Conservation (phyloP, 2,797 vertebrate genomes). For the Pristis pectinata region DNA sequence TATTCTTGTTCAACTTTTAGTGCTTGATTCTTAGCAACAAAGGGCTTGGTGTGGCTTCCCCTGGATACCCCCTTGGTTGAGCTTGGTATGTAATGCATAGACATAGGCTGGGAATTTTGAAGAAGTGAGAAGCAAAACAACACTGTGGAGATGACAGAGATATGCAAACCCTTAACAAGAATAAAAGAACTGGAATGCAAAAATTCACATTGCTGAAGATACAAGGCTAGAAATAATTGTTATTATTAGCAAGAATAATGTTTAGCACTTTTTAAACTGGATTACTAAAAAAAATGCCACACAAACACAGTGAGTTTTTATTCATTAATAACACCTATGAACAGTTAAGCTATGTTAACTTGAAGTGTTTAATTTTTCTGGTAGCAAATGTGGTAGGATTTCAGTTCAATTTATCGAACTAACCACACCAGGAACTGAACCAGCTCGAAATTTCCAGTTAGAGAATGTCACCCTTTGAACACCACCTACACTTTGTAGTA, state of each 20-base stretch:
- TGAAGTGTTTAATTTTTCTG: background rate
- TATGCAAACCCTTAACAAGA: background rate
- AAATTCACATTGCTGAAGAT: background rate
- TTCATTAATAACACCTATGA: background rate
- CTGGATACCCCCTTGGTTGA: background rate
- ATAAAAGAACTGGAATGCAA: background rate
- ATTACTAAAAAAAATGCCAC: background rate
- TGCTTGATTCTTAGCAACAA: background rate
- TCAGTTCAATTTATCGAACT: background rate
- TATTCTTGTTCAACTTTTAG: background rate
- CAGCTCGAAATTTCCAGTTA: background rate
- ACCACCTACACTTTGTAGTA: background rate
- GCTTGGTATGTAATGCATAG: background rate
- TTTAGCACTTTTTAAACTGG: background rate
- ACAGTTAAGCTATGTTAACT: background rate
- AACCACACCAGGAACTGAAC: background rate
- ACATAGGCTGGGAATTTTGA: background rate
- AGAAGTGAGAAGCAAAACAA: background rate
- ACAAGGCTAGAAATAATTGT: background rate
- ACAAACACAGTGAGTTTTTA: background rate
- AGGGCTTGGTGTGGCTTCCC: background rate
- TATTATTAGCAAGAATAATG: background rate
- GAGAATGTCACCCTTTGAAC: background rate
- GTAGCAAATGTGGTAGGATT: background rate
- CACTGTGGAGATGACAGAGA: background rate